Percentiles rank a stretch among this genome's conserved stretches.
phyloP scores from a whole-genome alignment of 2,113 vertebrate genomes.

The Serinus canaria region DNA sequence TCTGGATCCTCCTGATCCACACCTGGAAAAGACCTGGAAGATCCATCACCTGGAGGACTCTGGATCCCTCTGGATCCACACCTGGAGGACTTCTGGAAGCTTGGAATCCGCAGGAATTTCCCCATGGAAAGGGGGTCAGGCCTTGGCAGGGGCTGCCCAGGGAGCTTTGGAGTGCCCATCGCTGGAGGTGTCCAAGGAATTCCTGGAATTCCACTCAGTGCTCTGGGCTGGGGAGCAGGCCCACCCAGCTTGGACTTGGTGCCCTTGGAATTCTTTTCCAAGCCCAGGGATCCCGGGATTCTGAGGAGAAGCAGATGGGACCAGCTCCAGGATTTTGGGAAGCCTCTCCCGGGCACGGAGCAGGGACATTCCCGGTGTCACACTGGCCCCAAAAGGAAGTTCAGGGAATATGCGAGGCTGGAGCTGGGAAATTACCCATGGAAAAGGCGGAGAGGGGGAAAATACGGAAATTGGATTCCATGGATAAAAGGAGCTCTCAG shows the following conservation, averaged over 20 bases:
- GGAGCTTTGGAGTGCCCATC: fast-evolving
- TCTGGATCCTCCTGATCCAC: background rate
- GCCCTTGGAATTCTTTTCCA: background rate
- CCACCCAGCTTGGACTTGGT: background rate
- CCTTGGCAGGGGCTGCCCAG: background rate
- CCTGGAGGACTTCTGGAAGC: no score
- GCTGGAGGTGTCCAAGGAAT: background rate
- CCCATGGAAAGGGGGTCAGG: background rate
- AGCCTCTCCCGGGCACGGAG: background rate
- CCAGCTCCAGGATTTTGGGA: background rate
- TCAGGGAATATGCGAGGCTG: background rate
- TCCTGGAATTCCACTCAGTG: background rate
- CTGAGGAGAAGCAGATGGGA: background rate
- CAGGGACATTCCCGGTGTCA: background rate
- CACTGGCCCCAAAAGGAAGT: background rate
- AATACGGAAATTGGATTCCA: background rate
- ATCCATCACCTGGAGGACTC: background rate
- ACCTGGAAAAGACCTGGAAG: background rate
- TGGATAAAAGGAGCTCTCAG: background rate
- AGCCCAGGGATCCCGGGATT: background rate
- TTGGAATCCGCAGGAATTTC: background rate
- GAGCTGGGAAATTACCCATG: background rate
- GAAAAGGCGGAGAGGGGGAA: background rate
- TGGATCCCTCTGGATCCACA: background rate
- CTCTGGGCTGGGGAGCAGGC: background rate